Evolutionary conservation across 2,797 vertebrate species (phyloP), one percentile per base, ranked within the genome.

Genomic region (Sebastiscus albofasciatus): DNA sequence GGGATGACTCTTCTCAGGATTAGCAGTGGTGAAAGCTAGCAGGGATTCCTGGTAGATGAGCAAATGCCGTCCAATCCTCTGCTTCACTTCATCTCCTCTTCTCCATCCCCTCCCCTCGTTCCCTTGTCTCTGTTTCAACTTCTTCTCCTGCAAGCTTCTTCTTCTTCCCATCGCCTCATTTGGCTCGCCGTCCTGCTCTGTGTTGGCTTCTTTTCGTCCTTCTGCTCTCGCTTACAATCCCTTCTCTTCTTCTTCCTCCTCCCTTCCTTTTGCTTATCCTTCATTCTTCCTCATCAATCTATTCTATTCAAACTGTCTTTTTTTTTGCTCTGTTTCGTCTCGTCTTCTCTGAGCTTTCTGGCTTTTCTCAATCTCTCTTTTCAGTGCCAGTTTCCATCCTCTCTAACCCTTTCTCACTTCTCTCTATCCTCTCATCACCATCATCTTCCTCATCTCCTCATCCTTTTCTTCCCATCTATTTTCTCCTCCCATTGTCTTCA

Each of bases 1-100:
- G 54, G 64, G 52, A 84, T 56, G 69, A 72, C 79, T 89, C 72
- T 82, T 82, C 72, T 20, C 36, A 29, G 81, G 91, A 91, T 90
- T 88, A 90, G 72, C 34, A 75, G 78, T 0, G 26, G 72, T 75
- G 59, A 78, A 66, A 79, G 71, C 55, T 42, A 56, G 59, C 76
- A 70, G 73, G 79, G 72, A 82, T 79, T 86, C 79, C 79, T 77
- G 34, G 24, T 78, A 36, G 72, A 82, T 80, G 75, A 82, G 64
- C 70, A 80, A 88, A 85, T 31, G 69, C 49, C 9, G 26, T 80
- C 54, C 83, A 71, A 73, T 89, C 70, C 69, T 67, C 55, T 75
- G 55, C 72, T 79, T 75, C 72, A 65, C 64, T 76, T 79, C 75
- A 56, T 79, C 82, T 64, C 62, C 55, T 61, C 52, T 49, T 62